Evolutionary conservation across 2,113 vertebrate genomes (phyloP).

Genomic region (Albula goreensis): DNA sequence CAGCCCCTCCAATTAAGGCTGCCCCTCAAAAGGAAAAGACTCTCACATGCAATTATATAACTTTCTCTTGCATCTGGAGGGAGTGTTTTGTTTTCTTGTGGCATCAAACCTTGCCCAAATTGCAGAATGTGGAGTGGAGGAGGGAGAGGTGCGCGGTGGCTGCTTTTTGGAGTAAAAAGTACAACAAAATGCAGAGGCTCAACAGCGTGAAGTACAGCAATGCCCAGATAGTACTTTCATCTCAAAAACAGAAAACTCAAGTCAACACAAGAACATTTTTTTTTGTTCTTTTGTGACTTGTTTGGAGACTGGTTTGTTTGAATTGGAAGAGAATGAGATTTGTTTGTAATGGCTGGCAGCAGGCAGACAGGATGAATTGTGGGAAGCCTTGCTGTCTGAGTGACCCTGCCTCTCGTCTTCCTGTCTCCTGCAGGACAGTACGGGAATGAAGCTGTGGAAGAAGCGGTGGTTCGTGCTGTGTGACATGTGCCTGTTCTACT

Average conservation of each 20-base stretch:
- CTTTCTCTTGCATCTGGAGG: neutral
- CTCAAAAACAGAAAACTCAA: neutral
- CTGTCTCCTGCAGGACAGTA: constrained; percentile 79
- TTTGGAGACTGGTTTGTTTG: constrained; percentile 45
- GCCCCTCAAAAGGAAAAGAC: neutral
- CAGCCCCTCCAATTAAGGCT: neutral
- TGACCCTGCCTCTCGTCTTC: neutral
- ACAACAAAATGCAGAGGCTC: neutral
- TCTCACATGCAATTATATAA: neutral
- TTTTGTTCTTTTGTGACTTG: constrained; percentile 37
- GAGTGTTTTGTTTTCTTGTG: neutral
- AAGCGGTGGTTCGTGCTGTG: constrained; percentile 96
- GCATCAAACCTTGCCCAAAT: too few relatives aligned
- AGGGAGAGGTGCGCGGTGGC: too few relatives aligned
- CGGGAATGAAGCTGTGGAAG: constrained; percentile 98
- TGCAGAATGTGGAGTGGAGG: too few relatives aligned
- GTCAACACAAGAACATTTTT: constrained; percentile 10
- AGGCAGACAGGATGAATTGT: neutral
- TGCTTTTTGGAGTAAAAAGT: neutral
- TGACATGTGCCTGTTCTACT: constrained; percentile 97
- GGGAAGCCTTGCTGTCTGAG: neutral
- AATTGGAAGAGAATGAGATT: constrained; percentile 24
- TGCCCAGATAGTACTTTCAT: constrained; percentile 16
- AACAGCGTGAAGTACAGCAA: constrained; percentile 17
- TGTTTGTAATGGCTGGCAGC: neutral